A percentile compares a stretch with the other conserved stretches of the same genome.
phyloP scores from a whole-genome alignment of 2,888 invertebrate species.

The Tupiocoris notatus region DNA sequence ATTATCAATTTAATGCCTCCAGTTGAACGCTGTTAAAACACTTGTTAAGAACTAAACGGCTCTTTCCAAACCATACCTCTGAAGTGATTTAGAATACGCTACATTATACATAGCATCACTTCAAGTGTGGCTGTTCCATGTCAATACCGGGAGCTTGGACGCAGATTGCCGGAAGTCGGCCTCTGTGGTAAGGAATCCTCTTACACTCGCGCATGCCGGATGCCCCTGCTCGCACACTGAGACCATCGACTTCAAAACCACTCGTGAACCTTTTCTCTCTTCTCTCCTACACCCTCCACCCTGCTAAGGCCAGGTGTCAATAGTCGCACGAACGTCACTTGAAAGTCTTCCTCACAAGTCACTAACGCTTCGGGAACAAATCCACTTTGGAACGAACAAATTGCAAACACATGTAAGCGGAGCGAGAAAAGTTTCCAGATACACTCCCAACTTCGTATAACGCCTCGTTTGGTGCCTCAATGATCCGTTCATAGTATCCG shows the following conservation, averaged over 20 bases:
- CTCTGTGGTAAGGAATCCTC: conserved; percentile 14
- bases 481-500: too few species aligned
- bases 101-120: not conserved
- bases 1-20: too few species aligned
- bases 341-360: not conserved
- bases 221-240: not conserved
- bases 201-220: conserved; percentile 9
- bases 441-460: too few species aligned
- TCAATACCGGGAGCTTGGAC: not conserved
- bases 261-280: not conserved
- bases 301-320: conserved; percentile 12
- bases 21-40: too few species aligned
- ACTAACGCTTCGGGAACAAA: not conserved
- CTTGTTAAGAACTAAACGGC: too few species aligned
- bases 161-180: not conserved
- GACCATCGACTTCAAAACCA: not conserved
- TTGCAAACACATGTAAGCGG: conserved; percentile 17
- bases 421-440: not conserved
- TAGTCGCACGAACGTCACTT: conserved; percentile 31
- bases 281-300: not conserved
- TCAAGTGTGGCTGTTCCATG: not conserved
- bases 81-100: too few species aligned
- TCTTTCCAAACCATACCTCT: too few species aligned
- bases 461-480: too few species aligned
- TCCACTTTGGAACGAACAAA: conserved; percentile 15